phyloP scores from a whole-genome alignment of 2,888 invertebrate genomes.

The Clepsis dumicolana region DNA sequence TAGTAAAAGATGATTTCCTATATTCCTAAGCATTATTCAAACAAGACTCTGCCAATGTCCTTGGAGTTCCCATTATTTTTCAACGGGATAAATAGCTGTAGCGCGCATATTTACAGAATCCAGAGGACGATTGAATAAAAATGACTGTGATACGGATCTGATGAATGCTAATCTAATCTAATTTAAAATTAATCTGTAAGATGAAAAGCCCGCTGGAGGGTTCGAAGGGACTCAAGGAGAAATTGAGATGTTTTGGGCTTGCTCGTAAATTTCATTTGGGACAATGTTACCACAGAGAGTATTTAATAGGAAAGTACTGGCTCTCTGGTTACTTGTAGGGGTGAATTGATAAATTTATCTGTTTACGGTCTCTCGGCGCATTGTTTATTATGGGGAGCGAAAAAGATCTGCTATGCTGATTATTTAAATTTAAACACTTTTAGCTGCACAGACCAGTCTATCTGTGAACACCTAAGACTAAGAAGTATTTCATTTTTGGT shows the following conservation, averaged over 20 bases:
- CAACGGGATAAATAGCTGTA: slow-evolving; percentile 20
- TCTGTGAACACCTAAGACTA: too few relatives aligned
- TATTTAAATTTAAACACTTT: too few relatives aligned
- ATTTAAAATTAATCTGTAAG: slow-evolving; percentile 78
- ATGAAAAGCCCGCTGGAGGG: slow-evolving; percentile 67
- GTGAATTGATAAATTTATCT: slow-evolving; percentile 26
- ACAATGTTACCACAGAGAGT: slow-evolving; percentile 60
- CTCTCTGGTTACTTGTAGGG: slow-evolving; percentile 30
- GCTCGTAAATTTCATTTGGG: slow-evolving; percentile 71
- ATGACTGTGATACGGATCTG: slow-evolving; percentile 65
- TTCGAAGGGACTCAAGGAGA: slow-evolving; percentile 53
- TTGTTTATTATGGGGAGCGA: too few relatives aligned
- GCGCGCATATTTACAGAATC: slow-evolving; percentile 44
- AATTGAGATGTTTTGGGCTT: slow-evolving; percentile 68
- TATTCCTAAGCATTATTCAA: neutral
- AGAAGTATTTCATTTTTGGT: too few relatives aligned
- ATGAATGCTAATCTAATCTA: slow-evolving; percentile 75
- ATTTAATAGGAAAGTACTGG: slow-evolving; percentile 60
- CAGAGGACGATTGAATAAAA: slow-evolving; percentile 62
- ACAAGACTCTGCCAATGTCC: neutral
- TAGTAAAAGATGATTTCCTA: neutral
- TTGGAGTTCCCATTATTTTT: neutral
- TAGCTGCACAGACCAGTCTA: too few relatives aligned
- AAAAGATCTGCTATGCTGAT: too few relatives aligned
- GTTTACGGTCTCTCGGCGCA: slow-evolving; percentile 6